Evolutionary conservation across 1,140 invertebrate species (phyloP), one percentile per base, ranked within the genome.

Genomic region (Zaprionus kolodkinae): DNA sequence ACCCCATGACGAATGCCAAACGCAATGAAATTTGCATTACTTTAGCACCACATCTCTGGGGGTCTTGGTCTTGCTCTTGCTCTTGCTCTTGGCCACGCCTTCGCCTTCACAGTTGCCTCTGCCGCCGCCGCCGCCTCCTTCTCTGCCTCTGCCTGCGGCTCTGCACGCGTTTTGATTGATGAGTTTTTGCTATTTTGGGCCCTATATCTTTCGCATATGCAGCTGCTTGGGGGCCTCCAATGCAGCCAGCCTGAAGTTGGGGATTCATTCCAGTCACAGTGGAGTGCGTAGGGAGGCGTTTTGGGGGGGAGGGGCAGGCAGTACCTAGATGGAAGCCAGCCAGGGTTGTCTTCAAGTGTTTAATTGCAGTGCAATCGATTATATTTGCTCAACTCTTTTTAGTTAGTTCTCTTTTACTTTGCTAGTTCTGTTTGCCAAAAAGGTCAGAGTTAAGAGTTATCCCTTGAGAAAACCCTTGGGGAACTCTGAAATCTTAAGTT

Each of bases 171-270:
- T 76, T 79, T 79, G 76, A 73, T 81, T 80, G 70, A 81, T 77
- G 81, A 73, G 76, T 76, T 78, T 78, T 76, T 75, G 64, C 71
- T 85, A 85, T 86, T 81, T 72, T 72, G 35, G 59, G 48, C 61
- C 12, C 12, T 33, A 66, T 64, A 52, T 75, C 36, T 63, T 57
- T 9, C 33, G 55, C 61, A 65, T 30, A 13, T 66, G 63, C 69
- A 72, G 64, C 69, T 66, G 68, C 45, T 69, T 50, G 15, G 45
- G 45, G 17, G 48, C 13, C 6, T 38, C 15, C 11, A 25, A 25
- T 36, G 27, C 35, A 64, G 35, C 52, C 55, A 40, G 61, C 57
- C 57, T 61, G 55, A 67, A 76, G 74, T 67, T 57, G 66, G 66
- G 62, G 61, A 7, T 15, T 1, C 15, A n/a, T 43, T n/a, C 13